Base-by-base conservation (phyloP, 2,797 vertebrate species). In the Coregonus suidteri region DNA sequence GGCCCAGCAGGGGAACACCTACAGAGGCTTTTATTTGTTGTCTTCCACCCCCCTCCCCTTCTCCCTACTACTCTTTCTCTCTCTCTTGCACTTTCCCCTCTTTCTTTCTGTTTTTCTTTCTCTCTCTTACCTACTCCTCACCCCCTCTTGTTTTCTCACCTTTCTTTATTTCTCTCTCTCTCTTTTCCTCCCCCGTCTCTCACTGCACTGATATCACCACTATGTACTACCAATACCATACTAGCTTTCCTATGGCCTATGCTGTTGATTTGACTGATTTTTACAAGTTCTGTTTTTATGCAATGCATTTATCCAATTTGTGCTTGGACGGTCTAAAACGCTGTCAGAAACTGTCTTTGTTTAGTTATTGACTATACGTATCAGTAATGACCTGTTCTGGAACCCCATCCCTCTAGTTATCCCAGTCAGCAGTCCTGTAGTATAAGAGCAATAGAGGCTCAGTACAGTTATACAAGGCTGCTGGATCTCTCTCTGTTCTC, bases 1-100 rank as follows among this genome's bases (percentile, higher is more conserved):
- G 77, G 79, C 73, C 77, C 79, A 75, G 74, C 86, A 84, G 83
- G 79, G 75, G 79, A 81, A 75, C 80, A 76, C 71, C 75, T 77
- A 59, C 70, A 54, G 67, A 73, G 72, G 65, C 70, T 79, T 71
- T 82, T 52, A 79, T 77, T 73, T 66, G 74, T 75, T 47, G 20
- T 59, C 51, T 30, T 75, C 52, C 47, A 6, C n/a, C 54, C 7
- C 14, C 20, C 30, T 25, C 13, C 59, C 34, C n/a, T 18, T 72
- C 64, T 75, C 59, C 13, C 34, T 41, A 73, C 52, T 18, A 59
- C 37, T 80, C 11, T 11, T n/a, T 25, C 18, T 20, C 31, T 13
- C 37, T 64, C 56, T 62, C 16, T 68, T 25, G 31, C 14, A 56
- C 54, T 11, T 9, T 65, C 75, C 25, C 72, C 75, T 54, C 75